Evolutionary conservation across 2,888 invertebrate species (phyloP).

Genomic region (Nezara viridula): DNA sequence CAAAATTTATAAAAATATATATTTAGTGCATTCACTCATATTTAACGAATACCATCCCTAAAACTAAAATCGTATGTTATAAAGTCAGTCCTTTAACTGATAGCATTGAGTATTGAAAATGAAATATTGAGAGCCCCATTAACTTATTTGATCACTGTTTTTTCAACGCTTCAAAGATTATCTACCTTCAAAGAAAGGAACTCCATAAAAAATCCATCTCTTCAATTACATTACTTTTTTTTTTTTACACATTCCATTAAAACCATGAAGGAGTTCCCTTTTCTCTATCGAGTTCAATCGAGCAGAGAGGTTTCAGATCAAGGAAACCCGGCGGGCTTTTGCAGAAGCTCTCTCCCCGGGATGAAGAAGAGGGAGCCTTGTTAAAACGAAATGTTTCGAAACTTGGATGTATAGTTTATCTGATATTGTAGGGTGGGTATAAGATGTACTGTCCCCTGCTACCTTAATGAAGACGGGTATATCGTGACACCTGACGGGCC

Average conservation of each 20-base stretch:
- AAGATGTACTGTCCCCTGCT: not conserved
- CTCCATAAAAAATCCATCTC: too few species aligned
- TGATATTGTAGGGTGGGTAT: not conserved
- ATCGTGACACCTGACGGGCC: slow-evolving; percentile 7
- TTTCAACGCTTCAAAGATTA: too few species aligned
- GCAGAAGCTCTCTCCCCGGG: not conserved
- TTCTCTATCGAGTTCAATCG: not conserved
- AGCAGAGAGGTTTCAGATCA: not conserved
- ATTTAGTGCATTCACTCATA: too few species aligned
- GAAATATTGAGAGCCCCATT: too few species aligned
- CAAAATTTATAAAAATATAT: too few species aligned
- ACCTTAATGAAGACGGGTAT: slow-evolving; percentile 42
- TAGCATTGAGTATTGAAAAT: too few species aligned
- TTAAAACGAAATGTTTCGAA: not conserved
- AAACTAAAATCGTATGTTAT: too few species aligned
- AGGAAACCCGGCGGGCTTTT: not conserved
- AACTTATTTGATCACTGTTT: too few species aligned
- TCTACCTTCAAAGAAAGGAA: too few species aligned
- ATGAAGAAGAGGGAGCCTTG: not conserved
- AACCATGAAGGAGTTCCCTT: not conserved
- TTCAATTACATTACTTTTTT: too few species aligned
- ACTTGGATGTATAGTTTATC: not conserved
- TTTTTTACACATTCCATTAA: not conserved
- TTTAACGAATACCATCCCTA: too few species aligned
- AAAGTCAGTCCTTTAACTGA: too few species aligned